phyloP scores from a whole-genome alignment of 2,888 invertebrate genomes.

The Andrena bucephala region DNA sequence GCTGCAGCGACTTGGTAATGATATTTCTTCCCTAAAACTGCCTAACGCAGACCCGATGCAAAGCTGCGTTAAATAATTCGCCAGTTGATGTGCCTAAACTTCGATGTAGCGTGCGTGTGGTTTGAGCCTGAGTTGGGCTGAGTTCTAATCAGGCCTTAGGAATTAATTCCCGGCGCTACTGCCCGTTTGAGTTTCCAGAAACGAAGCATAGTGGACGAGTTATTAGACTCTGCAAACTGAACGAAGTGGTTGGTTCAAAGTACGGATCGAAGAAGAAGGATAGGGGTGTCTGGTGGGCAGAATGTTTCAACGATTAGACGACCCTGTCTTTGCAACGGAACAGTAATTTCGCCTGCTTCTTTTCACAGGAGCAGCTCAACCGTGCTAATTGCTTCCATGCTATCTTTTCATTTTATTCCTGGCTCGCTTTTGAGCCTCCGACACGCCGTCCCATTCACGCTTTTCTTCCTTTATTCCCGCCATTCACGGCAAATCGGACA shows the following conservation, averaged over 20 bases:
- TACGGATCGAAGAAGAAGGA: not conserved
- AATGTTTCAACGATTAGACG: conserved; percentile 29
- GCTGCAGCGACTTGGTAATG: not conserved
- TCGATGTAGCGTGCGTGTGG: too few relatives aligned
- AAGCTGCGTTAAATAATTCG: too few relatives aligned
- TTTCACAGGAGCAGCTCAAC: conserved; percentile 53
- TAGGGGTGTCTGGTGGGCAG: conserved; percentile 3
- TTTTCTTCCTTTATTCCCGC: not conserved
- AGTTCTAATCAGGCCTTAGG: too few relatives aligned
- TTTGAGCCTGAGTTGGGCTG: too few relatives aligned
- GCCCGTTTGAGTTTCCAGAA: too few relatives aligned
- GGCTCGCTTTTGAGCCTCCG: conserved; percentile 3
- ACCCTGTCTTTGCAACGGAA: conserved; percentile 18
- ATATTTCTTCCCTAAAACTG: not conserved
- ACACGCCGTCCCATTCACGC: conserved; percentile 22
- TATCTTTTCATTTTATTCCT: conserved; percentile 35
- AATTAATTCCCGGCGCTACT: too few relatives aligned
- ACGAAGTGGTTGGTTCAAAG: too few relatives aligned
- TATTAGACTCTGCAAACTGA: too few relatives aligned
- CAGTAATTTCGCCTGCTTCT: conserved; percentile 52
- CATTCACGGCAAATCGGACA: not conserved
- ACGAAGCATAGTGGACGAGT: too few relatives aligned
- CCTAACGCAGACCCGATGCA: too few relatives aligned
- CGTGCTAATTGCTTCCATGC: conserved; percentile 58
- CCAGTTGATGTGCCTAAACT: too few relatives aligned